Evolutionary conservation across 2,113 vertebrate genomes (phyloP).

Genomic region (Pogona vitticeps): DNA sequence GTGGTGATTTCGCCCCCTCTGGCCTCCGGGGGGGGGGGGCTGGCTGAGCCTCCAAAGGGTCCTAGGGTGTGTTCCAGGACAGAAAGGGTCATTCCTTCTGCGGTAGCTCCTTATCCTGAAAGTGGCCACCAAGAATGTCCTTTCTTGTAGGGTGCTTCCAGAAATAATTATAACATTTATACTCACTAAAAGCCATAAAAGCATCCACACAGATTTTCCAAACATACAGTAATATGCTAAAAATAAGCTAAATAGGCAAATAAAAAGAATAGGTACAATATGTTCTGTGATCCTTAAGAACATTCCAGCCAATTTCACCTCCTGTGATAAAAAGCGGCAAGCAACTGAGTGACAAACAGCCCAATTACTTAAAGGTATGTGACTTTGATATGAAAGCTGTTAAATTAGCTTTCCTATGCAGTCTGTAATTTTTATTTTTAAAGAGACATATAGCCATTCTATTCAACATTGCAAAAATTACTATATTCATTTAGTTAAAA

Average conservation of each 20-base stretch:
- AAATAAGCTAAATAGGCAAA: not conserved
- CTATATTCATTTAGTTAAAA: constrained; percentile 4
- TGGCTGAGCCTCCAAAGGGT: too few species aligned
- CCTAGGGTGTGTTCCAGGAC: too few species aligned
- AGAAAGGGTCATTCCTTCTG: too few species aligned
- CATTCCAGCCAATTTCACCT: not conserved
- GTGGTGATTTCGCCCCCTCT: too few species aligned
- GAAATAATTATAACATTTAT: not conserved
- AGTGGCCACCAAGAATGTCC: too few species aligned
- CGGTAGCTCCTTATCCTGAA: too few species aligned
- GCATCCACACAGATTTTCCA: not conserved
- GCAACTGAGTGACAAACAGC: not conserved
- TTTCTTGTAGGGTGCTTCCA: not conserved
- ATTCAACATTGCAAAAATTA: not conserved
- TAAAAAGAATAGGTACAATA: accelerated
- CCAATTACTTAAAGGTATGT: not conserved
- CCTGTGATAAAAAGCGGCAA: not conserved
- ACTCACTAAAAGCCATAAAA: not conserved
- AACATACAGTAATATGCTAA: not conserved
- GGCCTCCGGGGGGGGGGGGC: too few species aligned
- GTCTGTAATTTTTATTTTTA: constrained; percentile 8
- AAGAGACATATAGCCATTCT: not conserved
- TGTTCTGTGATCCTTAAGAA: not conserved
- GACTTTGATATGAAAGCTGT: not conserved
- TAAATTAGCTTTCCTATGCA: not conserved